Conservation (phyloP, 2,888 invertebrate genomes). For the Ceriagrion tenellum region DNA sequence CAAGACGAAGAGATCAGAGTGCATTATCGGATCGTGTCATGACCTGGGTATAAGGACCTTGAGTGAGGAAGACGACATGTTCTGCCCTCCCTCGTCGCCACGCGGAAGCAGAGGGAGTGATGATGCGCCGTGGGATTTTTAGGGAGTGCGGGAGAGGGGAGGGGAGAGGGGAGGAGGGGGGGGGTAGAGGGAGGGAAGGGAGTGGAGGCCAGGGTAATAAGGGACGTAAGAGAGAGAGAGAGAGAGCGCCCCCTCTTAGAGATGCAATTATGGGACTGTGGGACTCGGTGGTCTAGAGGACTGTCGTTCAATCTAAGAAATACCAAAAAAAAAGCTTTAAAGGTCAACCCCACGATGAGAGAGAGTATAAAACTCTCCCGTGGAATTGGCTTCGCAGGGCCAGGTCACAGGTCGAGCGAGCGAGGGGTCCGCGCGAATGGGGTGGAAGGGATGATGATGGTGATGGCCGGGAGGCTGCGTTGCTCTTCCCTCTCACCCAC, state of each 20-base stretch:
- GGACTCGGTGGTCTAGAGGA: conserved; percentile 6
- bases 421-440: too few species aligned
- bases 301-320: conserved; percentile 50
- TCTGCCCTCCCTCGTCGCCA: too few species aligned
- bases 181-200: neutral
- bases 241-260: too few species aligned
- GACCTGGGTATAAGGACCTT: too few species aligned
- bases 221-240: neutral
- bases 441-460: neutral
- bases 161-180: neutral
- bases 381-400: conserved; percentile 24
- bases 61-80: too few species aligned
- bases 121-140: neutral
- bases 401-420: conserved; percentile 7
- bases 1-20: too few species aligned
- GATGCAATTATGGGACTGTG: conserved; percentile 56
- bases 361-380: conserved; percentile 40
- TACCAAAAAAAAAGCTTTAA: conserved; percentile 38
- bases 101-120: too few species aligned
- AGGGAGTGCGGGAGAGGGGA: neutral
- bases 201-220: neutral
- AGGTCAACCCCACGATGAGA: conserved; percentile 42
- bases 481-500: neutral
- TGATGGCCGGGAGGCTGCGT: neutral
- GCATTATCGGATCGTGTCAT: too few species aligned